Conservation (phyloP, 2,888 invertebrate genomes). For the Fabriciana adippe region DNA sequence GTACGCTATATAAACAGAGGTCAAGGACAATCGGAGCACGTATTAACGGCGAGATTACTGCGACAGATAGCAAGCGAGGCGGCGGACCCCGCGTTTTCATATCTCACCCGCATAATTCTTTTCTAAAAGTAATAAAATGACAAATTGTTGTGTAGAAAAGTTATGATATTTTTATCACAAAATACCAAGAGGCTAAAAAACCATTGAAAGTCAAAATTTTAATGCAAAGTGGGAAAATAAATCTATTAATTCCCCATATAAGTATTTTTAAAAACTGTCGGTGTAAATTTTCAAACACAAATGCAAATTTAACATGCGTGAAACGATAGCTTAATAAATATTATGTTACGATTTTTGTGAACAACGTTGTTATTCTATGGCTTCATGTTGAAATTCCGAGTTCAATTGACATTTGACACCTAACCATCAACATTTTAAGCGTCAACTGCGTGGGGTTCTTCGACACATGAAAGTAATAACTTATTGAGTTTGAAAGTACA, state of each 20-base stretch:
- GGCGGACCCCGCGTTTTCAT: conserved; percentile 39
- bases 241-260: too few relatives aligned
- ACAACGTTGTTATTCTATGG: neutral
- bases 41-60: conserved; percentile 53
- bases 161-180: neutral
- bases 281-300: too few relatives aligned
- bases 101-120: conserved; percentile 30
- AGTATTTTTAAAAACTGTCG: too few relatives aligned
- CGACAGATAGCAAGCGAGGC: conserved; percentile 47
- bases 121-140: conserved; percentile 4
- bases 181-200: neutral
- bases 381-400: conserved; percentile 6
- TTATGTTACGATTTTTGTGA: neutral
- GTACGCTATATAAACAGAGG: conserved; percentile 47
- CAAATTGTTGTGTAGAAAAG: neutral
- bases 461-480: conserved; percentile 25
- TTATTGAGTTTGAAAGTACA: conserved; percentile 30
- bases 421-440: conserved; percentile 17
- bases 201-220: too few relatives aligned
- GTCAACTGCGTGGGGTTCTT: conserved; percentile 27
- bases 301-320: neutral
- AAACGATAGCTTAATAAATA: neutral
- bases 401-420: conserved; percentile 21
- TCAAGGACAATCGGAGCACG: conserved; percentile 58
- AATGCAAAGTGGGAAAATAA: neutral